phyloP scores from a whole-genome alignment of 2,113 vertebrate species.

The Cyanoliseus patagonus region DNA sequence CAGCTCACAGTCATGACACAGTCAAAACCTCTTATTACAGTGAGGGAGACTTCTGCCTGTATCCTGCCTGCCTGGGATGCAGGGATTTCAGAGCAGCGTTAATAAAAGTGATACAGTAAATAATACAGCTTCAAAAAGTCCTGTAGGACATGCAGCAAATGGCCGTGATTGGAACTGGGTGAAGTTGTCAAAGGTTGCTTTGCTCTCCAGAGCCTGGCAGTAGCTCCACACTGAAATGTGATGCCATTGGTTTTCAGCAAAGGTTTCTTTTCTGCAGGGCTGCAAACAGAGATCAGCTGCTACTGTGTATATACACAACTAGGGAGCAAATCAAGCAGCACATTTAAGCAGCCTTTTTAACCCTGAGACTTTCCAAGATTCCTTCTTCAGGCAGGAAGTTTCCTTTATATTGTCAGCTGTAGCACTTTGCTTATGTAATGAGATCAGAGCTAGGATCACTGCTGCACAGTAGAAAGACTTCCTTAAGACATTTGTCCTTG shows the following conservation, averaged over 20 bases:
- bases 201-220: slow-evolving; percentile 83
- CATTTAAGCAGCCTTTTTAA: slow-evolving; percentile 79
- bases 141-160: slow-evolving; percentile 43
- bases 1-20: slow-evolving; percentile 43
- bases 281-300: slow-evolving; percentile 86
- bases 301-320: slow-evolving; percentile 81
- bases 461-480: slow-evolving; percentile 87
- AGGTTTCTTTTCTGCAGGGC: slow-evolving; percentile 86
- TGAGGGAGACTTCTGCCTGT: neutral
- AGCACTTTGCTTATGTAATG: slow-evolving; percentile 79
- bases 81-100: neutral
- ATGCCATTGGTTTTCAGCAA: slow-evolving; percentile 86
- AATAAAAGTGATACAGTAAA: slow-evolving; percentile 9
- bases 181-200: slow-evolving; percentile 80
- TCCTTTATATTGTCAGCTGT: slow-evolving; percentile 74
- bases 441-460: slow-evolving; percentile 83
- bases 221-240: slow-evolving; percentile 85
- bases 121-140: neutral
- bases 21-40: slow-evolving; percentile 16
- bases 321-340: slow-evolving; percentile 78
- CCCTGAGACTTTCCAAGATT: slow-evolving; percentile 81
- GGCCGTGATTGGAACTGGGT: slow-evolving; percentile 50
- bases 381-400: slow-evolving; percentile 79
- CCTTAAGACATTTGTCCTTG: slow-evolving; percentile 95
- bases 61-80: neutral